phyloP scores from a whole-genome alignment of 2,888 invertebrate species.

The Sinodicranocentrus sp. region DNA sequence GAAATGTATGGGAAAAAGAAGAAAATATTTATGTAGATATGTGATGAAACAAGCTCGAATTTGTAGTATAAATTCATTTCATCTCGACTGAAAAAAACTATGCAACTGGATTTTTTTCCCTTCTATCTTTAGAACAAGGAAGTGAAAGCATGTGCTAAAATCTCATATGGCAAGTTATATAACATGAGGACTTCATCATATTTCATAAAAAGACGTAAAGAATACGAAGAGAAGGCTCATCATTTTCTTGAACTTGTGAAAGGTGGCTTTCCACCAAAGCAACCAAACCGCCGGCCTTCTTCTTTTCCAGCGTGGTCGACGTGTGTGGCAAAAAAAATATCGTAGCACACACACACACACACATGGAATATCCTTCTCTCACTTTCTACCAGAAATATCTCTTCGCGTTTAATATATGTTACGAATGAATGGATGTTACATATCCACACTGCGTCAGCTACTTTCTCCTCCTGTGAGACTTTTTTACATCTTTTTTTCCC shows the following conservation, averaged over 20 bases:
- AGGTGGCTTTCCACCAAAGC: conserved; percentile 29
- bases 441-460: conserved; percentile 27
- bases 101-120: not conserved
- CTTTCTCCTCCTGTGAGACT: conserved; percentile 11
- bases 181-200: conserved; percentile 21
- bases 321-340: conserved; percentile 8
- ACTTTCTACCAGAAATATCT: not conserved
- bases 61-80: too few species aligned
- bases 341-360: not conserved
- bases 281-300: conserved; percentile 6
- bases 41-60: too few species aligned
- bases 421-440: conserved; percentile 25
- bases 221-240: conserved; percentile 26
- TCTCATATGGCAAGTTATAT: conserved; percentile 12
- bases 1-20: too few species aligned
- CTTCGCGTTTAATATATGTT: conserved; percentile 19
- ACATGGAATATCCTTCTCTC: not conserved
- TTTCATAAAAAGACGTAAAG: conserved; percentile 31
- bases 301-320: not conserved
- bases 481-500: conserved; percentile 7
- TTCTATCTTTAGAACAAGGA: not conserved
- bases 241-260: conserved; percentile 34
- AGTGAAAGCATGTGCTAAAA: conserved; percentile 29
- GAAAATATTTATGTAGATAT: too few species aligned
- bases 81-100: too few species aligned